Percentiles rank a stretch among this genome's conserved stretches.
phyloP scores from a whole-genome alignment of 2,113 vertebrate species.

The Pluvialis apricaria region DNA sequence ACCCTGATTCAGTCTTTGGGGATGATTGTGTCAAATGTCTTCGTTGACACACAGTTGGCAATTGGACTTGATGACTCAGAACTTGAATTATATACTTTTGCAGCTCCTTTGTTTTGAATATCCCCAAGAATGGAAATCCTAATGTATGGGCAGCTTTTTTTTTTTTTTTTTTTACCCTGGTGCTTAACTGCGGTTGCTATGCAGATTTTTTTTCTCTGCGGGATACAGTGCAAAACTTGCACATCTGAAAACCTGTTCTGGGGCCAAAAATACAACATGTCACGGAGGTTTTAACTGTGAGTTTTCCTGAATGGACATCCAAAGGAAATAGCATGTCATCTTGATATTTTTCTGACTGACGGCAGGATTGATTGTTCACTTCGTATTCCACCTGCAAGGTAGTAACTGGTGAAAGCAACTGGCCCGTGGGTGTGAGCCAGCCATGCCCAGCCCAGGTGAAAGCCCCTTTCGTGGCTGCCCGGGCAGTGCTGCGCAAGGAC shows the following conservation, averaged over 20 bases:
- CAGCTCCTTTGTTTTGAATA: neutral
- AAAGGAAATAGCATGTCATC: neutral
- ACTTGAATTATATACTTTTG: neutral
- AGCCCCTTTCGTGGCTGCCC: rapidly evolving
- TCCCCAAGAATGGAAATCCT: neutral
- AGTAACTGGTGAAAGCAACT: neutral
- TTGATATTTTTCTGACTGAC: neutral
- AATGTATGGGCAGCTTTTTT: neutral
- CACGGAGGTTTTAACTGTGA: neutral
- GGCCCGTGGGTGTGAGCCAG: rapidly evolving
- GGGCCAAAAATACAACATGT: neutral
- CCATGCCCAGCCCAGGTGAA: neutral
- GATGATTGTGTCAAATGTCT: neutral
- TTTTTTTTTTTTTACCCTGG: neutral
- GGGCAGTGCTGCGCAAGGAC: neutral
- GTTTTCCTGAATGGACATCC: neutral
- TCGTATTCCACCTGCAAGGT: neutral
- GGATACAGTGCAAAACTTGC: neutral
- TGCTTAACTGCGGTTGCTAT: neutral
- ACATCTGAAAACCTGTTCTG: neutral
- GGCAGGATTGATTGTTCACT: neutral
- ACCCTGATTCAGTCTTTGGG: neutral
- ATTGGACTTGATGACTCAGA: neutral
- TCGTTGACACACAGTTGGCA: neutral
- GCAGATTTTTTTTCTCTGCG: neutral